Percentiles rank a stretch among this genome's conserved stretches.
These are phyloP conservation scores for Sapayoa aenigma DNA, from an alignment of 2,113 vertebrate species.

Conservation along the genomic window DNA sequence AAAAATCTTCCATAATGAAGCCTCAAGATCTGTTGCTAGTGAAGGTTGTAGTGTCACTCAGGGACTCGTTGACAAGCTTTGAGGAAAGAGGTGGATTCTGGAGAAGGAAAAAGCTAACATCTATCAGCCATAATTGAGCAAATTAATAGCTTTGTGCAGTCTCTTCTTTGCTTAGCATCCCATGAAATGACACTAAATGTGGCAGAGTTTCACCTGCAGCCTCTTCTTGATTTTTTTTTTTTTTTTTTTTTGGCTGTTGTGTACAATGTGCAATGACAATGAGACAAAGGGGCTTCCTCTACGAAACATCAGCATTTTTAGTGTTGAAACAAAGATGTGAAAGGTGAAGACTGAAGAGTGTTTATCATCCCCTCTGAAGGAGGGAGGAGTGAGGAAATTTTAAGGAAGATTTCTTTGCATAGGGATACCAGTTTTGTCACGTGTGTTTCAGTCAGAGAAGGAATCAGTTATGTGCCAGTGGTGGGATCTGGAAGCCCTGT, in stretches of 20 bases:
- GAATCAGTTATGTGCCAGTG: fast-evolving
- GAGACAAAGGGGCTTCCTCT: neutral
- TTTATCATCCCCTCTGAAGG: neutral
- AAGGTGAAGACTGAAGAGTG: neutral
- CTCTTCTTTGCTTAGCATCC: slow-evolving; percentile 24
- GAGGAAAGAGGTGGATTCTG: neutral
- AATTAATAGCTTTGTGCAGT: slow-evolving; percentile 49
- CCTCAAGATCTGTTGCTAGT: neutral
- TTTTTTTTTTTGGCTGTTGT: neutral
- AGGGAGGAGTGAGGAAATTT: neutral
- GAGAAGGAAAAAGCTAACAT: neutral
- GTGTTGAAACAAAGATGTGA: neutral
- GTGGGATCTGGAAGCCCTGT: neutral
- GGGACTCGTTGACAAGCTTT: slow-evolving; percentile 41
- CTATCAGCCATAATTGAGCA: slow-evolving; percentile 57
- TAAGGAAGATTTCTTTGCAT: neutral
- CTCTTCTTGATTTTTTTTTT: neutral
- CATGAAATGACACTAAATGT: slow-evolving; percentile 8
- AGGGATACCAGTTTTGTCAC: neutral
- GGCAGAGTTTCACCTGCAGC: neutral
- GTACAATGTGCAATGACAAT: neutral
- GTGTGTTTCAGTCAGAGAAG: neutral
- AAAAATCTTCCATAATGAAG: slow-evolving; percentile 22
- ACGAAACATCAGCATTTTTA: neutral
- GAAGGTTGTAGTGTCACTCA: slow-evolving; percentile 34